Base-by-base conservation (phyloP, 2,113 vertebrate species). In the Piaya cayana region DNA sequence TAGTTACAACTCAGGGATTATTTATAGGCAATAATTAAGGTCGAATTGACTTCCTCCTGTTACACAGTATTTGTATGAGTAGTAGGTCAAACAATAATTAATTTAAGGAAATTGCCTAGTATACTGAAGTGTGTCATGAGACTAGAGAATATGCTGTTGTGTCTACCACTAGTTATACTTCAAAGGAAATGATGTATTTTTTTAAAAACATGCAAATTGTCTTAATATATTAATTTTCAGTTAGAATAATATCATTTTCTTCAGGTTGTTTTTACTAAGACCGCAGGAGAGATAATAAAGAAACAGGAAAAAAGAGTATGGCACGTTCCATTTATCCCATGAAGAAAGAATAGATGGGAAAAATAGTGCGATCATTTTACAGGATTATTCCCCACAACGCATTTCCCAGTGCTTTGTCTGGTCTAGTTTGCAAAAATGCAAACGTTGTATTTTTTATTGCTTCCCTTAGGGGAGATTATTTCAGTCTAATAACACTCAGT, bases 1-100 rank as follows among this genome's bases (percentile, higher is more conserved):
- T 97, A 97, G 96, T 95, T 97, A 97, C 94, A 97, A 96, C 74
- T 89, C 72, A 80, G 79, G 87, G 93, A 96, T 97, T 97, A 96
- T 90, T 90, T 95, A 92, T 90, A 95, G n/a, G 76, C 70, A 81
- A 91, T 97, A 96, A 97, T 92, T 97, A 96, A 97, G 93, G 95
- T 93, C 76, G 90, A 85, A 88, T 74, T 96, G 95, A 94, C 90
- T 97, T 97, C 93, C 86, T 96, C 58, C 62, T 88, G 83, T 77
- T 92, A 34, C 62, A 85, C n/a, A 78, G 45, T 89, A 82, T 91
- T 95, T 90, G 62, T 90, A 84, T 60, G 75, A 96, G 83, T 74
- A 83, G 68, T 45, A 53, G 92, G 88, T 95, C 80, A 86, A 88
- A 39, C 59, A 89, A 71, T 72, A 94, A 90, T 93, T 96, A 96